Evolutionary conservation across 2,888 invertebrate species (phyloP), one percentile per base, ranked within the genome.

Genomic region (Dolichomitus sp.): DNA sequence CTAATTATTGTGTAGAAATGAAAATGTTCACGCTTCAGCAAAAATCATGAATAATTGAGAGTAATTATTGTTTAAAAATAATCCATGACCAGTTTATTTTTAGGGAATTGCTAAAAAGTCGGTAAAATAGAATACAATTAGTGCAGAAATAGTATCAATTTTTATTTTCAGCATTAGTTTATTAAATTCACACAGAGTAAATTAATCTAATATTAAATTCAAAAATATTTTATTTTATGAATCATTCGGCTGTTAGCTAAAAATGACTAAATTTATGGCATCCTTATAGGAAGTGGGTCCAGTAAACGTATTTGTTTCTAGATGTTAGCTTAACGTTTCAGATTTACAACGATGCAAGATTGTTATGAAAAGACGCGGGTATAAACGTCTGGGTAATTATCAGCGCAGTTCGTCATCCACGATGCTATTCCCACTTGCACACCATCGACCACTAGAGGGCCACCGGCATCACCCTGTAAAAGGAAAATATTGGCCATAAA

Each of bases 401-500:
- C n/a, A 4, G 86, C 86, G 52, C 83, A 85, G 1, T 81, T 82
- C 50, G 40, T 63, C 17, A 80, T 81, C 57, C 77, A 85, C 6
- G 85, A 86, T 5, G 82, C 85, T 14, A 86, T 70, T 19, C 85
- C 86, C 33, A 86, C 81, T 37, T 82, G 85, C 3, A 40, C 40
- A 14, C 54, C 54, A 12, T 54, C 54, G 4, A 54, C 27, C 23
- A 27, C 14, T 27, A 54, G 54, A 6, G 54, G 54, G 27, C 54
- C 54, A 54, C 54, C 54, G 12, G 54, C 27, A 54, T 54, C 54
- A 4, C 54, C 54, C 54, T 54, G 54, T 2, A 23, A 50, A 50
- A 54, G 27, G 4, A 27, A 54, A 48, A 7, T 6, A 17, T n/a
- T 48, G 17, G 6, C n/a, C 6, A n/a, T 48, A 1, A n/a, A 48